These are phyloP conservation scores for Macrocentrus cingulum DNA, from an alignment of 1,140 invertebrate species.

Conservation along the genomic window DNA sequence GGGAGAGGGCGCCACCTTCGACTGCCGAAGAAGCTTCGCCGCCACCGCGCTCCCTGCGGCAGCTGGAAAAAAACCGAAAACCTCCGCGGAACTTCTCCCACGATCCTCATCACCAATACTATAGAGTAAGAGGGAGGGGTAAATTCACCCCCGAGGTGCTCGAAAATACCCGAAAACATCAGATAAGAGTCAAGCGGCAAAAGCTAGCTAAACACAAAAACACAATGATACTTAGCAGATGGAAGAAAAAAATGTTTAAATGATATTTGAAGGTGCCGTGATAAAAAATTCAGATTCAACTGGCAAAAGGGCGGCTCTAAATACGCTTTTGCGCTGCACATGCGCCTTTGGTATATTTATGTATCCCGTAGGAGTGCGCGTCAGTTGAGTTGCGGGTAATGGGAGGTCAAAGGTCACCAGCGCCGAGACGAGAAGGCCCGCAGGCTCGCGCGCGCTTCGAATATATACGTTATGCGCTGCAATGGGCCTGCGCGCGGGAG, in stretches of 20 bases:
- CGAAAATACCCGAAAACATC: too few relatives aligned
- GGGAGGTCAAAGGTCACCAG: conserved; percentile 58
- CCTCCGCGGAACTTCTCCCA: too few relatives aligned
- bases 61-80: too few relatives aligned
- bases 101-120: too few relatives aligned
- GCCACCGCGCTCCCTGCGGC: conserved; percentile 6
- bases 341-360: conserved; percentile 39
- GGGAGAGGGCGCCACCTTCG: conserved; percentile 9
- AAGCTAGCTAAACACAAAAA: too few relatives aligned
- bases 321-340: conserved; percentile 17
- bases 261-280: too few relatives aligned
- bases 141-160: too few relatives aligned
- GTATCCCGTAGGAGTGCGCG: conserved; percentile 47
- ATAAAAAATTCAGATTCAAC: too few relatives aligned
- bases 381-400: conserved; percentile 55
- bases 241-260: too few relatives aligned
- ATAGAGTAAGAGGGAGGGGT: too few relatives aligned
- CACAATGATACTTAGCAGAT: too few relatives aligned
- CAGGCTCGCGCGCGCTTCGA: conserved; percentile 11
- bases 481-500: conserved; percentile 30
- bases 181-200: too few relatives aligned
- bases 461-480: conserved; percentile 43
- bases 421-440: conserved; percentile 32
- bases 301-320: neutral
- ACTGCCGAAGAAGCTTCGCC: conserved; percentile 14